Evolutionary conservation across 1,140 invertebrate species (phyloP).

Genomic region (Caenorhabditis brenneri): DNA sequence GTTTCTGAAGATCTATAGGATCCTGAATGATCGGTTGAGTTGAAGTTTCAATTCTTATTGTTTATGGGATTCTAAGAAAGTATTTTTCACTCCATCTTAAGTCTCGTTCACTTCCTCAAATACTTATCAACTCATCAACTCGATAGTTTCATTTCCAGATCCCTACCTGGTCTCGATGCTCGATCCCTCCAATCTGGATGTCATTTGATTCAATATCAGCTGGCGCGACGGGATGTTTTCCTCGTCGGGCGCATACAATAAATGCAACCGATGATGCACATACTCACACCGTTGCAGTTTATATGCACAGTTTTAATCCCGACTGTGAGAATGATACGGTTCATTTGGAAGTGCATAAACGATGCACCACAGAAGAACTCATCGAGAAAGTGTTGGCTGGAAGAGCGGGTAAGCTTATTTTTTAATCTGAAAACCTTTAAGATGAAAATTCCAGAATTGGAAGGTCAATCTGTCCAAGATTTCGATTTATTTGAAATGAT

Average conservation of each 20-base stretch:
- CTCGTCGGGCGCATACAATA: conserved; percentile 65
- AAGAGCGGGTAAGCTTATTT: conserved; percentile 31
- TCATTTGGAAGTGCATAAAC: conserved; percentile 64
- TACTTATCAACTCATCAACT: too few species aligned
- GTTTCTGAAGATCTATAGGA: too few species aligned
- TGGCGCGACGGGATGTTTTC: conserved; percentile 57
- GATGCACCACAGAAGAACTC: conserved; percentile 67
- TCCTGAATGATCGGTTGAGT: too few species aligned
- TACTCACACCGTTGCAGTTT: conserved; percentile 61
- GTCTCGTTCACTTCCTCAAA: too few species aligned
- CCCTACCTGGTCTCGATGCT: not conserved
- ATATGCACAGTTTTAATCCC: conserved; percentile 66
- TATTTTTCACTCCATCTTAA: too few species aligned
- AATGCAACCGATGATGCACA: conserved; percentile 62
- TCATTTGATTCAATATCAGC: conserved; percentile 55
- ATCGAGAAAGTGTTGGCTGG: conserved; percentile 66
- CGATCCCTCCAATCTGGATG: conserved; percentile 34
- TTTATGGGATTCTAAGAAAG: too few species aligned
- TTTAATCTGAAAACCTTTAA: not conserved
- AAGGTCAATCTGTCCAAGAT: conserved; percentile 58
- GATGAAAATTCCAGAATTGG: conserved; percentile 55
- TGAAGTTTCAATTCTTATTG: too few species aligned
- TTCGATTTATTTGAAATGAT: conserved; percentile 78
- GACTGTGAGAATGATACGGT: conserved; percentile 58
- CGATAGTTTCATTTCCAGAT: not conserved